These are phyloP conservation scores for Eupithecia exiguata DNA, from an alignment of 2,888 invertebrate genomes.

Conservation along the genomic window DNA sequence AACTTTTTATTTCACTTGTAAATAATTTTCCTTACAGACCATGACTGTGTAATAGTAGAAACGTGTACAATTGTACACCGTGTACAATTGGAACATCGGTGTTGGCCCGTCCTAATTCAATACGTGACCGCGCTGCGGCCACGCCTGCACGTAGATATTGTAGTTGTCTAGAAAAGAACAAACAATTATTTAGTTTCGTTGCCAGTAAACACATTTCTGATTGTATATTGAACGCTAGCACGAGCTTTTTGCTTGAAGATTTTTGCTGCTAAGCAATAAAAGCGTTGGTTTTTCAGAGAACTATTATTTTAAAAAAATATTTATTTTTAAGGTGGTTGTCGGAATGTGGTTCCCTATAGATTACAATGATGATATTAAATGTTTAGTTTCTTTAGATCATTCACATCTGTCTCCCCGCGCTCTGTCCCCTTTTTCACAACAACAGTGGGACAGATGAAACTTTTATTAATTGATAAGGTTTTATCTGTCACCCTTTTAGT, in stretches of 20 bases:
- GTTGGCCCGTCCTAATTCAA: slow-evolving; percentile 29
- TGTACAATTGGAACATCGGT: slow-evolving; percentile 2
- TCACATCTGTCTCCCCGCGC: too few species aligned
- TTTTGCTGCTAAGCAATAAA: background rate
- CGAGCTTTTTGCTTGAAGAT: background rate
- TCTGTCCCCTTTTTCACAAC: too few species aligned
- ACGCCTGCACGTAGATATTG: background rate
- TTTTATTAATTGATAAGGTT: too few species aligned
- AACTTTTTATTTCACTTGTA: too few species aligned
- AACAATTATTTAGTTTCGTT: background rate
- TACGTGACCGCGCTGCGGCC: slow-evolving; percentile 25
- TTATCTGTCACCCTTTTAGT: too few species aligned
- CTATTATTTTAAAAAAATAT: background rate
- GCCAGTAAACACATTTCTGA: background rate
- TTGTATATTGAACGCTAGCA: background rate
- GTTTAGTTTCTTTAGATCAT: too few species aligned
- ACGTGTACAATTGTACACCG: background rate
- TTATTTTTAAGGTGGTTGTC: background rate
- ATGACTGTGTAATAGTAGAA: background rate
- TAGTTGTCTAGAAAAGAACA: slow-evolving; percentile 12
- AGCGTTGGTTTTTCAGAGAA: background rate
- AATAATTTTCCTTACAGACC: background rate
- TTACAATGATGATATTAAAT: too few species aligned
- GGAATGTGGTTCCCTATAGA: background rate
- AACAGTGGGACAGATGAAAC: too few species aligned